phyloP scores from a whole-genome alignment of 1,140 invertebrate species.

The Scaptomyza pallida region DNA sequence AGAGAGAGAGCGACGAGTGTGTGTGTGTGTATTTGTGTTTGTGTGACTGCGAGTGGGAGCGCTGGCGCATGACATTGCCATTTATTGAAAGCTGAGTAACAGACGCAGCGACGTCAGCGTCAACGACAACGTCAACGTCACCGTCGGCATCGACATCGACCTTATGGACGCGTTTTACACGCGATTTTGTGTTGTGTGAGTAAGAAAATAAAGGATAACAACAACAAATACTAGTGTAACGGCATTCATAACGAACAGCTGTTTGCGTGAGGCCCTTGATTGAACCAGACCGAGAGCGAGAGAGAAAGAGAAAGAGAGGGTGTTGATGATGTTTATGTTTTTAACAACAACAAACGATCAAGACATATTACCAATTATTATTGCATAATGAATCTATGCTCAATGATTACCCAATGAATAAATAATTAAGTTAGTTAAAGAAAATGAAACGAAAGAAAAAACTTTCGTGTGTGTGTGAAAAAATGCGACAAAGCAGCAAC shows the following conservation, averaged over 20 bases:
- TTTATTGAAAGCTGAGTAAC: slow-evolving; percentile 73
- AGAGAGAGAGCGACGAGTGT: slow-evolving; percentile 10
- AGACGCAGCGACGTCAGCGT: slow-evolving; percentile 20
- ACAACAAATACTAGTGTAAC: slow-evolving; percentile 24
- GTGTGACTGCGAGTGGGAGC: slow-evolving; percentile 34
- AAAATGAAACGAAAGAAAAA: no score
- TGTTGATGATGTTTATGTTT: slow-evolving; percentile 6
- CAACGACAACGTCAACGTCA: not conserved
- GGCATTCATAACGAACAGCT: slow-evolving; percentile 66
- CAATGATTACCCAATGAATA: slow-evolving; percentile 37
- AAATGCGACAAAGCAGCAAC: slow-evolving; percentile 39
- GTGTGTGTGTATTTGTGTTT: no score
- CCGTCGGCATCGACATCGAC: slow-evolving; percentile 8
- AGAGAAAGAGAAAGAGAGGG: not conserved
- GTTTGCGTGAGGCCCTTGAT: slow-evolving; percentile 68
- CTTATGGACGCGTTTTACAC: slow-evolving; percentile 30
- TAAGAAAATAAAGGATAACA: slow-evolving; percentile 46
- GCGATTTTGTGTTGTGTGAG: slow-evolving; percentile 29
- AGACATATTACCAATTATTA: no score
- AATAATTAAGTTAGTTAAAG: no score
- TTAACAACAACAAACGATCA: not conserved
- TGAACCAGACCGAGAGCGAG: not conserved
- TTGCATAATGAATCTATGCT: not conserved
- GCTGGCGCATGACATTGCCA: slow-evolving; percentile 79
- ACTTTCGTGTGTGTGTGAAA: no score